Evolutionary conservation across 1,140 invertebrate species (phyloP), one percentile per base, ranked within the genome.

Genomic region (Araneus ventricosus): DNA sequence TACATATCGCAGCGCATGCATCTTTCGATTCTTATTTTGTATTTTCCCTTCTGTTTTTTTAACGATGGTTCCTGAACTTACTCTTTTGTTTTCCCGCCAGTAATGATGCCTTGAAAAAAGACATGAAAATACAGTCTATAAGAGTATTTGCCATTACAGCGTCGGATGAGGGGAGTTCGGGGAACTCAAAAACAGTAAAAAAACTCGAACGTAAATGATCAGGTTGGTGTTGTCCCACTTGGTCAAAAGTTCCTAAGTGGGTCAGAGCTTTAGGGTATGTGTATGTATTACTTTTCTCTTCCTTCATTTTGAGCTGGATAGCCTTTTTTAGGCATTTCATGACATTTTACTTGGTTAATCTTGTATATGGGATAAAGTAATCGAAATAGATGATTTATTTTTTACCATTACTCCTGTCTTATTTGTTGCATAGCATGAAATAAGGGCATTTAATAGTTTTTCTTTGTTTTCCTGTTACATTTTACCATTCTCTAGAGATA

Each of bases 81-180:
- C 67, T 57, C 91, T 93, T 93, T 93, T 93, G 91, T 93, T 93
- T 93, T 59, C 37, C 6, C 27, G 41, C 45, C 52, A 87, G 85
- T 93, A 93, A 93, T 93, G 91, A 93, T 87, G 91, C 63, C 61
- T 79, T 84, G 88, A 88, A 63, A 79, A 93, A 79, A 93, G 91
- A 93, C 88, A 93, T 70, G 91, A 84, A 91, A 91, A 91, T 91
- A 91, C 39, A 84, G 89, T 91, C 61, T 63, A 79, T 22, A 41
- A 52, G 63, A 41, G 41, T 39, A 57, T 30, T 82, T 41, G 57
- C 90, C 79, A 61, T 85, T 85, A 91, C 59, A 84, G 75, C 2
- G 20, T 20, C 7, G 37, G 24, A 17, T 6, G 10, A 37, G 88
- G 88, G 67, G 41, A 37, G 88, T 41, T 30, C 61, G n/a, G 89